Conservation (phyloP, 2,113 vertebrate species). For the Gavia stellata region DNA sequence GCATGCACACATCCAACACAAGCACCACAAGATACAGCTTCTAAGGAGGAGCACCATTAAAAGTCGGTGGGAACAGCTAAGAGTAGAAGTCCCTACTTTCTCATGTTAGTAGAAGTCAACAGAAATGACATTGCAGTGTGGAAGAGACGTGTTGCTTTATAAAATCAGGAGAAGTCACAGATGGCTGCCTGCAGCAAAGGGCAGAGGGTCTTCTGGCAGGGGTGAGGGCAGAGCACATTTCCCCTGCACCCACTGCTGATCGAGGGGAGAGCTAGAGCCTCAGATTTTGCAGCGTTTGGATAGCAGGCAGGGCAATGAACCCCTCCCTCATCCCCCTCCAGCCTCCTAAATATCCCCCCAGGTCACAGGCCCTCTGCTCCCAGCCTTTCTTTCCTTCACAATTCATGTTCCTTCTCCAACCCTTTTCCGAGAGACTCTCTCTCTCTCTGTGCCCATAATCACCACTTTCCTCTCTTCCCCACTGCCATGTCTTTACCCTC, state of each 20-base stretch:
- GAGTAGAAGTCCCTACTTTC: not conserved
- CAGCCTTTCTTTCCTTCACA: not conserved
- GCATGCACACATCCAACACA: not conserved
- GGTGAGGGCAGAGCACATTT: accelerated
- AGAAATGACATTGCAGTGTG: not conserved
- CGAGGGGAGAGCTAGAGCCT: not conserved
- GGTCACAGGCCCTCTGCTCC: not conserved
- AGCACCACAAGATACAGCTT: not conserved
- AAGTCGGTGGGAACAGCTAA: not conserved
- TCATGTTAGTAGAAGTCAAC: not conserved
- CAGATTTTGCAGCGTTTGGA: not conserved
- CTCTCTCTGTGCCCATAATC: not conserved
- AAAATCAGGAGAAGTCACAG: not conserved
- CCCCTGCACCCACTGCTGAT: not conserved
- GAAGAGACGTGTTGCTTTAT: not conserved
- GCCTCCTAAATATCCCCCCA: not conserved
- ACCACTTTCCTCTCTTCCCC: not conserved
- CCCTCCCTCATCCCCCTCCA: not conserved
- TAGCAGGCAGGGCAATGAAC: accelerated
- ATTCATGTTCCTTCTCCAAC: not conserved
- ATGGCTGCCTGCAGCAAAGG: not conserved
- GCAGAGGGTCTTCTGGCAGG: not conserved
- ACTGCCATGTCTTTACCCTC: not conserved
- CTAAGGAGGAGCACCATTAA: not conserved
- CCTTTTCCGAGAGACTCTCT: not conserved